Base-by-base conservation (phyloP, 1,140 invertebrate species). In the Pomacea maculata region DNA sequence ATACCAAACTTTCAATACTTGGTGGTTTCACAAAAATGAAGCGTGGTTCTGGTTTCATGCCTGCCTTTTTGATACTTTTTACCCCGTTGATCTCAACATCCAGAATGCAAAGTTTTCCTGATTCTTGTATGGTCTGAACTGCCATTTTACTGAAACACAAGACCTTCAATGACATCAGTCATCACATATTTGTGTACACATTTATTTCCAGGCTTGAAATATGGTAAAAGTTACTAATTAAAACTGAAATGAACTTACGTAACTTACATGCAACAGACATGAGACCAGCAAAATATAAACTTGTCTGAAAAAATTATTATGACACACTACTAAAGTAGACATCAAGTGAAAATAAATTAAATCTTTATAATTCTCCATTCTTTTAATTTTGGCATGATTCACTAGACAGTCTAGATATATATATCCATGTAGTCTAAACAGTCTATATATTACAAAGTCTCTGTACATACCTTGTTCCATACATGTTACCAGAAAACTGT, bases 31-130 rank as follows among this genome's bases (percentile, higher is more conserved):
- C 94, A 90, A 99, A 99, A 15, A 99, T 94, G 85, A 95, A 95
- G 81, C 95, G 90, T 2, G 98, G 95, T 91, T 97, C 94, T 4
- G 97, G 95, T 91, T 98, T 94, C 17, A 99, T 92, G 83, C 96
- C 93, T 63, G 95, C 96, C 45, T 94, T 92, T 87, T 97, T 97
- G 6, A 99, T 95, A 91, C 95, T 96, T 86, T 96, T 96, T 0
- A 99, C 98, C 61, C 98, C 98, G 93, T 99, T 95, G 55, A 97
- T 94, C 83, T 99, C 98, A 86, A 99, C 97, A 88, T 99, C 98
- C 78, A 99, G 90, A 61, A 99, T 95, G 89, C 97, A 99, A 25
- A 99, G 94, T 90, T 95, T 96, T 4, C 97, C 97, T 72, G 93
- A 92, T 19, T 93, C 92, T 79, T 94, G 93, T 1, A 99, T 95